These are phyloP conservation scores for Pygmarrhopalites habei DNA, from an alignment of 1,140 invertebrate species.

Conservation along the genomic window DNA sequence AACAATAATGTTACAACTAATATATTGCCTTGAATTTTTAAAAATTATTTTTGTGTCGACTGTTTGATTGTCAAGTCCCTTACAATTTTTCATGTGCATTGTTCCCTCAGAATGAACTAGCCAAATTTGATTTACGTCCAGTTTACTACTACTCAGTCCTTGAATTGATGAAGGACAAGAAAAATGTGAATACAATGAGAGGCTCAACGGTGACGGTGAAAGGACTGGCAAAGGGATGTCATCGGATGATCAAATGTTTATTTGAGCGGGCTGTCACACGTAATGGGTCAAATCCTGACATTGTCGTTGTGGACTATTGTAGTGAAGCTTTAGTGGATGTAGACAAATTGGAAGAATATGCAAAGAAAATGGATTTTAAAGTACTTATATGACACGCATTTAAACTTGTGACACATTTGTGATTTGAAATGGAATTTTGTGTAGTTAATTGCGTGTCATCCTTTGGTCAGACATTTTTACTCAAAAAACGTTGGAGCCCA, in stretches of 20 bases:
- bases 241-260: not conserved
- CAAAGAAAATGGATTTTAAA: slow-evolving; percentile 1
- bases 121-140: not conserved
- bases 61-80: not conserved
- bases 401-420: not conserved
- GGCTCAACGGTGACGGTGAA: not conserved
- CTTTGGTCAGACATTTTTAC: not conserved
- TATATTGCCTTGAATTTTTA: not conserved
- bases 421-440: not conserved
- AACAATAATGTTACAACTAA: not conserved
- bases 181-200: not conserved
- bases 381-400: slow-evolving; percentile 5
- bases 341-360: not conserved
- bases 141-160: not conserved
- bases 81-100: not conserved
- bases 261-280: not conserved
- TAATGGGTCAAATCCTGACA: not conserved
- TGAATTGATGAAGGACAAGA: not conserved
- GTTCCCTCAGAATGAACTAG: not conserved
- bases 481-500: not conserved
- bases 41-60: not conserved
- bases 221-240: not conserved
- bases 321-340: not conserved
- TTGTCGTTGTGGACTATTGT: not conserved
- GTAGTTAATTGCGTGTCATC: not conserved